phyloP scores from a whole-genome alignment of 1,140 invertebrate genomes.

The Ooceraea biroi region DNA sequence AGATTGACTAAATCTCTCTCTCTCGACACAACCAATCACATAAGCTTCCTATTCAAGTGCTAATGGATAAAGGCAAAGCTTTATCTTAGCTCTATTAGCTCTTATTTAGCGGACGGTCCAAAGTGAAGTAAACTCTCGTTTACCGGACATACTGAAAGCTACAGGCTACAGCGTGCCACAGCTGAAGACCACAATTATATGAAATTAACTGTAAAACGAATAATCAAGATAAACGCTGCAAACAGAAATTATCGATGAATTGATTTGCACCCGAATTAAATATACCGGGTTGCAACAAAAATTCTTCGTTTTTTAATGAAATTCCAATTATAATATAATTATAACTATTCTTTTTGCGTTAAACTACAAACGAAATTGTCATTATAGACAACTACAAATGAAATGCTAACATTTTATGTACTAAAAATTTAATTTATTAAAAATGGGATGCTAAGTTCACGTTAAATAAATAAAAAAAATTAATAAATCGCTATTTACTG shows the following conservation, averaged over 20 bases:
- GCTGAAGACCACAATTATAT: constrained; percentile 2
- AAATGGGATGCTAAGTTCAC: too few relatives aligned
- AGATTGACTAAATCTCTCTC: constrained; percentile 6
- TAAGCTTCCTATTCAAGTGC: constrained; percentile 12
- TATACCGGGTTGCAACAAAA: too few relatives aligned
- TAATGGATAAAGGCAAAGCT: constrained; percentile 49
- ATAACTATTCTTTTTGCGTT: too few relatives aligned
- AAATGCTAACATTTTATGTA: too few relatives aligned
- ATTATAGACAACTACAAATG: too few relatives aligned
- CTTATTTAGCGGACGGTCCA: constrained; percentile 27
- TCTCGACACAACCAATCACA: not conserved
- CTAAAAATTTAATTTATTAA: too few relatives aligned
- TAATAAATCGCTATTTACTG: not conserved
- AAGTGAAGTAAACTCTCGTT: constrained; percentile 34
- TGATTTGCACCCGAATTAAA: not conserved
- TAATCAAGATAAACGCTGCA: not conserved
- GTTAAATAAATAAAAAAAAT: not conserved
- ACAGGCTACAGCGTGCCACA: not conserved
- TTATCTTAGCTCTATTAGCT: not conserved
- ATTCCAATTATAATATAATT: not conserved
- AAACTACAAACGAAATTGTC: too few relatives aligned
- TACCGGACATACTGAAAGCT: not conserved
- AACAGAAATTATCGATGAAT: not conserved
- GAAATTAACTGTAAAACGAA: constrained; percentile 36
- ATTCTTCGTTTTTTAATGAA: too few relatives aligned